Conservation (phyloP, 2,888 invertebrate genomes). For the Drosophila limbata region DNA sequence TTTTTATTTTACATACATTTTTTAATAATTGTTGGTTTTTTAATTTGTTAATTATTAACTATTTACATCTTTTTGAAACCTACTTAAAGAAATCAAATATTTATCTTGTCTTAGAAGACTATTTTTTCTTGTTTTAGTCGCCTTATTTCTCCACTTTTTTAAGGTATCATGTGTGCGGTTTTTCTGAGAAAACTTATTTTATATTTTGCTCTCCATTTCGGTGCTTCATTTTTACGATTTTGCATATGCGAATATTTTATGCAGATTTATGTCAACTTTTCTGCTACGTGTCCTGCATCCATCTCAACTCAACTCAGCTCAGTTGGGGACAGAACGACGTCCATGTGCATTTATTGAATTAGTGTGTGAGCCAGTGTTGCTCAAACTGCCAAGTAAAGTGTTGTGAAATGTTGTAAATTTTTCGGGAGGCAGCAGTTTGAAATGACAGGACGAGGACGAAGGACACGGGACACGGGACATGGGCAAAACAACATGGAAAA, state of each 20-base stretch:
- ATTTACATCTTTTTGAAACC: too few species aligned
- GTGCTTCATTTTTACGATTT: conserved; percentile 53
- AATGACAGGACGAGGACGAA: conserved; percentile 43
- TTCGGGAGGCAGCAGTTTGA: conserved; percentile 58
- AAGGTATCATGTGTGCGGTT: neutral
- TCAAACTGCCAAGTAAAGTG: conserved; percentile 53
- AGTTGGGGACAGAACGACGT: conserved; percentile 8
- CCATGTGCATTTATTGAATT: conserved; percentile 79
- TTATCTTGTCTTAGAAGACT: too few species aligned
- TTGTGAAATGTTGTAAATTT: conserved; percentile 65
- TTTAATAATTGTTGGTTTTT: too few species aligned
- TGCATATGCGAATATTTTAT: conserved; percentile 81
- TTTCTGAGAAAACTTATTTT: neutral
- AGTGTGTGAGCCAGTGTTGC: conserved; percentile 61
- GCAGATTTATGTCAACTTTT: conserved; percentile 81
- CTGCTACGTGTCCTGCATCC: conserved; percentile 62
- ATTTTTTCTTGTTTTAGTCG: too few species aligned
- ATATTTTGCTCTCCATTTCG: conserved; percentile 28
- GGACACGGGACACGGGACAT: conserved; percentile 9
- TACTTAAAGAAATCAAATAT: too few species aligned
- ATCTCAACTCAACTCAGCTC: conserved; percentile 7
- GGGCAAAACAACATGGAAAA: conserved; percentile 37
- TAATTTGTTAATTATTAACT: too few species aligned
- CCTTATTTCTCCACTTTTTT: too few species aligned
- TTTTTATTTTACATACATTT: too few species aligned